These are phyloP conservation scores for Phataginus tricuspis DNA, from an alignment of 2,797 vertebrate genomes.

Conservation along the genomic window DNA sequence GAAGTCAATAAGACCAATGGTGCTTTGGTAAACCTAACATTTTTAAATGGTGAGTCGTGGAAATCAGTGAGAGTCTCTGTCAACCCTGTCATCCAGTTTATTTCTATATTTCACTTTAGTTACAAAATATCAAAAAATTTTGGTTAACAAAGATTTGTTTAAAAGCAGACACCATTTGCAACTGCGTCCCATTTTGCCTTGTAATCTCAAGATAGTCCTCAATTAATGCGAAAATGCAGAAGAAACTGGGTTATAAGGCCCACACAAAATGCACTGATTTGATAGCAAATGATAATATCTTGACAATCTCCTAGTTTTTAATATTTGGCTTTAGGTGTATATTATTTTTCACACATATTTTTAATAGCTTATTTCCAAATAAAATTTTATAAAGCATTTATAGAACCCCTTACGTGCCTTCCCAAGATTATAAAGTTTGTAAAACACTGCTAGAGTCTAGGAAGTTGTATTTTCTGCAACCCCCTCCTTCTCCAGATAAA, in stretches of 20 bases:
- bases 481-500: neutral
- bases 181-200: neutral
- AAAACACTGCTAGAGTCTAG: neutral
- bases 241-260: neutral
- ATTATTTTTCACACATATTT: neutral
- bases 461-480: neutral
- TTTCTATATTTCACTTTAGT: neutral
- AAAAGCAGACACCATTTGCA: neutral
- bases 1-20: neutral
- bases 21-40: neutral
- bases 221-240: neutral
- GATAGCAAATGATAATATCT: neutral
- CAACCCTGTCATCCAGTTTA: neutral
- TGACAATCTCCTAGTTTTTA: neutral
- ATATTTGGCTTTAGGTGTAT: neutral
- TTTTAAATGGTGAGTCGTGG: neutral
- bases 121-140: neutral
- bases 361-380: conserved; percentile 33
- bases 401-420: neutral
- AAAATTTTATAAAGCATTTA: neutral
- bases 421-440: neutral
- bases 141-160: neutral
- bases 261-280: neutral
- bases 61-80: neutral
- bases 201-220: neutral